Evolutionary conservation across 2,888 invertebrate genomes (phyloP).

Genomic region (Drosophila siamana): DNA sequence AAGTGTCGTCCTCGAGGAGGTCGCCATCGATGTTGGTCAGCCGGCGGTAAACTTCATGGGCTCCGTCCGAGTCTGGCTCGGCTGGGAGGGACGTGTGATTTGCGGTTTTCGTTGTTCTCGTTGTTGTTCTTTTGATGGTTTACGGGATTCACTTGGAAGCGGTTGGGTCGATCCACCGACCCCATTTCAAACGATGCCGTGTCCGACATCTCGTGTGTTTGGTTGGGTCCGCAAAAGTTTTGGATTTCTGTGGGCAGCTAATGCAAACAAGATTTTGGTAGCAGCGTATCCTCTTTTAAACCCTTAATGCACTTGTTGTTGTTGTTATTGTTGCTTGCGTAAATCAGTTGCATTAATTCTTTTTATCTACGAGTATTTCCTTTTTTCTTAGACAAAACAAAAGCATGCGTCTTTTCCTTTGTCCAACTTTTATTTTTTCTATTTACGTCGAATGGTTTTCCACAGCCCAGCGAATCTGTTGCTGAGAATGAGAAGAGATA

Average conservation of each 20-base stretch:
- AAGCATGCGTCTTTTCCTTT: conserved; percentile 3
- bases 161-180: conserved; percentile 84
- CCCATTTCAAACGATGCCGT: conserved; percentile 84
- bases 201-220: conserved; percentile 80
- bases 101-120: conserved; percentile 70
- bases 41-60: conserved; percentile 84
- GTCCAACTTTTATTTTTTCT: conserved; percentile 11
- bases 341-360: conserved; percentile 40
- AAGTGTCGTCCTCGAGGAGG: conserved; percentile 83
- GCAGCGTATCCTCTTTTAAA: conserved; percentile 3
- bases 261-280: conserved; percentile 34
- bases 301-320: conserved; percentile 14
- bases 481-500: conserved; percentile 31
- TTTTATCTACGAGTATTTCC: conserved; percentile 16
- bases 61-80: conserved; percentile 50
- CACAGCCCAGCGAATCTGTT: conserved; percentile 8
- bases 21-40: conserved; percentile 83
- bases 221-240: conserved; percentile 31
- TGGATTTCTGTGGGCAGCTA: conserved; percentile 31
- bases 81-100: conserved; percentile 41
- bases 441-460: conserved; percentile 4
- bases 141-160: conserved; percentile 86
- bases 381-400: conserved; percentile 20
- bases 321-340: conserved; percentile 7
- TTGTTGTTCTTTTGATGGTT: conserved; percentile 82